Evolutionary conservation across 1,140 invertebrate species (phyloP).

Genomic region (Saxidomus purpurata): DNA sequence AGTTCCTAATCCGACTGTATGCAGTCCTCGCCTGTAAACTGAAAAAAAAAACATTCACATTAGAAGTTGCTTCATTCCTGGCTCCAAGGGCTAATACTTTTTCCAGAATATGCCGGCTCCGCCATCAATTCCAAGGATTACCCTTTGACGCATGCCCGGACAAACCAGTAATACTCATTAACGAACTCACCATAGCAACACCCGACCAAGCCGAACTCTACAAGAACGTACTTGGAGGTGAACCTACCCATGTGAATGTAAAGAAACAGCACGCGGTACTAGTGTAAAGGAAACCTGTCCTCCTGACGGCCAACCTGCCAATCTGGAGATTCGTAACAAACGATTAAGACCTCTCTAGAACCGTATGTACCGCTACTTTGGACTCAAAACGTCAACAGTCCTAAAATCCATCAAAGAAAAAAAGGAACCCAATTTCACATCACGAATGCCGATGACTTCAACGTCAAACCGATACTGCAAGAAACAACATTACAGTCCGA

Average conservation of each 20-base stretch:
- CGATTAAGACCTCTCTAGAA: not conserved
- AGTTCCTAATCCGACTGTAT: not conserved
- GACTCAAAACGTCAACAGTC: not conserved
- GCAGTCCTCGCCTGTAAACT: not conserved
- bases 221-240: slow-evolving; percentile 1
- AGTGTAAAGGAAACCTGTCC: not conserved
- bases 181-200: not conserved
- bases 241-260: not conserved
- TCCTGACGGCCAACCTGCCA: not conserved
- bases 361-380: not conserved
- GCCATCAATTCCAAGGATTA: not conserved
- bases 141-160: not conserved
- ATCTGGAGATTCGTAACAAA: not conserved
- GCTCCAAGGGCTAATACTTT: not conserved
- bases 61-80: not conserved
- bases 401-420: not conserved
- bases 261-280: not conserved
- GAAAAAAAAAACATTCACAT: not conserved
- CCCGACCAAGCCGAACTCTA: not conserved
- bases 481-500: too few species aligned
- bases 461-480: too few species aligned
- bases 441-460: not conserved
- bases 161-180: not conserved
- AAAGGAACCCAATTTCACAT: not conserved
- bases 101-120: not conserved